These are phyloP conservation scores for Pseudotriccus pelzelni DNA, from an alignment of 2,797 vertebrate genomes.

Conservation along the genomic window DNA sequence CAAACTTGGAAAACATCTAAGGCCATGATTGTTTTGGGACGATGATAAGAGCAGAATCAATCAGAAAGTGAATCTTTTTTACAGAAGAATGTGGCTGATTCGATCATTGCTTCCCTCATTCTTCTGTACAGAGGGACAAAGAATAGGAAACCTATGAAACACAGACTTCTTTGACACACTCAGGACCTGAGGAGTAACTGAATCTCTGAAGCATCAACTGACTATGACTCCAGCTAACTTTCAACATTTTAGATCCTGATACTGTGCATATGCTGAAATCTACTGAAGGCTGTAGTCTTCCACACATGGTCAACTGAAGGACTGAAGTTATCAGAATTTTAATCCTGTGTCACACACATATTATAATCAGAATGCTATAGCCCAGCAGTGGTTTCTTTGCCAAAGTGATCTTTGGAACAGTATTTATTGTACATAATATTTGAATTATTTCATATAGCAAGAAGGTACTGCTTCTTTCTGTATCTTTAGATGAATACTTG, in stretches of 20 bases:
- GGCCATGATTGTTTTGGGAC: background rate
- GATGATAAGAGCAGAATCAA: background rate
- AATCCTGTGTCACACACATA: background rate
- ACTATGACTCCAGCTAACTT: background rate
- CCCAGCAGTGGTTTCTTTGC: background rate
- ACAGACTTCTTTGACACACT: background rate
- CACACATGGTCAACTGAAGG: background rate
- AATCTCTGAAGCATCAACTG: background rate
- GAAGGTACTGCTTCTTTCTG: background rate
- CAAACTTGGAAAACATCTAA: background rate
- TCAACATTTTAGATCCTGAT: background rate
- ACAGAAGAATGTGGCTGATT: background rate
- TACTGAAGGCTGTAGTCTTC: background rate
- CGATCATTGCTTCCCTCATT: background rate
- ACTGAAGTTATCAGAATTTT: background rate
- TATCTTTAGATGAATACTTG: background rate
- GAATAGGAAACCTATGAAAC: background rate
- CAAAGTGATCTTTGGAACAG: background rate
- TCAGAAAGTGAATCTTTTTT: background rate
- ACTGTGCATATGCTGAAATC: background rate
- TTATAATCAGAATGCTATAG: background rate
- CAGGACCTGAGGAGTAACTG: background rate
- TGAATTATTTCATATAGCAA: background rate
- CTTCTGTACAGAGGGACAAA: background rate
- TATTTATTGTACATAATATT: background rate